Base-by-base conservation (phyloP, 2,797 vertebrate genomes). In the Hemibagrus guttatus region DNA sequence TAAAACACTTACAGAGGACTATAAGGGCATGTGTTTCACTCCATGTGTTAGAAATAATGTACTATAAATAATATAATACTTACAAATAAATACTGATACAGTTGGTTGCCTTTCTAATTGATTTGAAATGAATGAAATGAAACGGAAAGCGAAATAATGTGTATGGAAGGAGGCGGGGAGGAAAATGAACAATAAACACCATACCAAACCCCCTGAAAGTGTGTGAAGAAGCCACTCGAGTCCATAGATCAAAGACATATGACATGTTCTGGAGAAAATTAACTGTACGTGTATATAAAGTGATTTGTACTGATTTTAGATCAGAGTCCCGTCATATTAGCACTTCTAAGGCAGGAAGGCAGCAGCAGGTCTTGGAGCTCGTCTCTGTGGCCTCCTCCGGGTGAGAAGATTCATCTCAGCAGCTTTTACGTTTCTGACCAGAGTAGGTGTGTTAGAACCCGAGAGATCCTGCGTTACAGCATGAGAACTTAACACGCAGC, bases 371-470 rank as follows among this genome's bases (percentile, higher is more conserved):
- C 13, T 0, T 19, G 52, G 8, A 78, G 6, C 19, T 59, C 1
- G 2, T 23, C 56, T 42, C 31, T 26, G 58, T 26, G 56, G 13
- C 23, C 13, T 61, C 58, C 12, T 61, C 58, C 21, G 13, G 78
- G 21, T 59, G 56, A 79, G 31, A 61, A 79, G 21, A 39, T 79
- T n/a, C 35, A 61, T 61, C 78, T 80, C 35, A 61, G 31, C 76
- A 79, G 54, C 19, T 58, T 39, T 39, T 35, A 79, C 28, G 26
- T 12, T 39, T 46, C 75, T 58, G 19, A 58, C 17, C 54, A 23
- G 28, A 58, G 75, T 35, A 35, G 9, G 52, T 78, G 52, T 35
- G 28, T 35, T 28, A 28, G 46, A 76, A 76, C 6, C 54, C 7
- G 54, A 58, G 75, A 58, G 9, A 35, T 58, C 75, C 75, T 21